These are phyloP conservation scores for Dicrurus megarhynchus DNA, from an alignment of 2,113 vertebrate genomes.

Conservation along the genomic window DNA sequence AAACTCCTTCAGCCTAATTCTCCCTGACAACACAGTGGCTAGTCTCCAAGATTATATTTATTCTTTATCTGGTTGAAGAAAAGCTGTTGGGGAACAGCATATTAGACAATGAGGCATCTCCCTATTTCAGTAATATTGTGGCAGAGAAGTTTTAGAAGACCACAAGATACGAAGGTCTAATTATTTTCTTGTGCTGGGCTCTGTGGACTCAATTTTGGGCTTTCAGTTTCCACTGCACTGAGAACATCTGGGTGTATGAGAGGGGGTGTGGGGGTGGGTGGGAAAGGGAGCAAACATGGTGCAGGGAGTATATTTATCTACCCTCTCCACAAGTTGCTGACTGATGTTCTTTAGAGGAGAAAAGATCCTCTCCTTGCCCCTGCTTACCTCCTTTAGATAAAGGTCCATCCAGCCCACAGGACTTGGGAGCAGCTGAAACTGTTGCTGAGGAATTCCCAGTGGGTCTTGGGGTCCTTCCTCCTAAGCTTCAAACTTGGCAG, in stretches of 20 bases:
- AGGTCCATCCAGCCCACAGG: not conserved
- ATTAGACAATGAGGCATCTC: not conserved
- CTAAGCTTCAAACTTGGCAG: not conserved
- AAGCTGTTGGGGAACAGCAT: not conserved
- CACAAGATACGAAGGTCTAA: not conserved
- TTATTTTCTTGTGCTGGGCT: not conserved
- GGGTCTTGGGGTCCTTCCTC: not conserved
- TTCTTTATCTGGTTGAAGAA: not conserved
- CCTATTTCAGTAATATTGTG: not conserved
- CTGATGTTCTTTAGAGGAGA: not conserved
- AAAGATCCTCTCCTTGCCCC: not conserved
- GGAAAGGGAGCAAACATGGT: not conserved
- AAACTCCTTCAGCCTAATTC: not conserved
- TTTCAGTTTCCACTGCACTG: not conserved
- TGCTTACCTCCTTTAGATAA: not conserved
- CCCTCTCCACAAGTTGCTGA: not conserved
- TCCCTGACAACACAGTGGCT: not conserved
- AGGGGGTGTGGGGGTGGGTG: not conserved
- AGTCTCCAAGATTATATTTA: not conserved
- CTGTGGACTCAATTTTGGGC: not conserved
- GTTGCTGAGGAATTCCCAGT: not conserved
- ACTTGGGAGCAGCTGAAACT: not conserved
- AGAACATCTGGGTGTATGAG: rapidly evolving
- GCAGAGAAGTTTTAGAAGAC: not conserved
- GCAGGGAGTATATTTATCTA: not conserved